Evolutionary conservation across 1,140 invertebrate species (phyloP).

Genomic region (Aleiodes sp.): DNA sequence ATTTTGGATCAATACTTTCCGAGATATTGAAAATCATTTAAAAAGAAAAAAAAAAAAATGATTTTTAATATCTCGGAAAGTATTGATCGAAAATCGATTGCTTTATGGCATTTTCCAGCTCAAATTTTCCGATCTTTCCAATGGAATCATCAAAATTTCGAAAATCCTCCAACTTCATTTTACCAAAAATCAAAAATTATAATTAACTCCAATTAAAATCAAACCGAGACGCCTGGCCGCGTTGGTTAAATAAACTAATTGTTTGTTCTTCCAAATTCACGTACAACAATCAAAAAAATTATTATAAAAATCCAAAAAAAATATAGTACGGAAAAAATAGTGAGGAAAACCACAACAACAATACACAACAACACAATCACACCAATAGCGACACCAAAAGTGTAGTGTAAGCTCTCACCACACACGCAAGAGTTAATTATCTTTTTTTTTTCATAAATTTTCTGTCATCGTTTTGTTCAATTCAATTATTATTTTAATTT

Average conservation of each 20-base stretch:
- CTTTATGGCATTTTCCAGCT: too few species aligned
- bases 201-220: not conserved
- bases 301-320: slow-evolving; percentile 21
- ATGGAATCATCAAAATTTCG: too few species aligned
- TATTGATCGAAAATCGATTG: too few species aligned
- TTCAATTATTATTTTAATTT: slow-evolving; percentile 51
- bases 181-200: not conserved
- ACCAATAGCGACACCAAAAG: slow-evolving; percentile 66
- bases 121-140: too few species aligned
- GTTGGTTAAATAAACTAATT: slow-evolving; percentile 22
- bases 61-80: too few species aligned
- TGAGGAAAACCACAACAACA: slow-evolving; percentile 42
- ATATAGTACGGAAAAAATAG: slow-evolving; percentile 30
- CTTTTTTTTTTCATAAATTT: slow-evolving; percentile 10
- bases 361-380: slow-evolving; percentile 51
- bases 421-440: slow-evolving; percentile 61
- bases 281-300: slow-evolving; percentile 62
- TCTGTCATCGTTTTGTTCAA: too few species aligned
- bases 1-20: too few species aligned
- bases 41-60: too few species aligned
- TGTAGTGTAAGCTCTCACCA: slow-evolving; percentile 66
- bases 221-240: not conserved
- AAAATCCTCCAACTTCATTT: too few species aligned
- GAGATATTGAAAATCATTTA: too few species aligned
- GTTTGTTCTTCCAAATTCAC: slow-evolving; percentile 52